A percentile compares a stretch with the other conserved stretches of the same genome.
These are phyloP conservation scores for Odontomyia ornata DNA, from an alignment of 2,888 invertebrate species.

Conservation along the genomic window DNA sequence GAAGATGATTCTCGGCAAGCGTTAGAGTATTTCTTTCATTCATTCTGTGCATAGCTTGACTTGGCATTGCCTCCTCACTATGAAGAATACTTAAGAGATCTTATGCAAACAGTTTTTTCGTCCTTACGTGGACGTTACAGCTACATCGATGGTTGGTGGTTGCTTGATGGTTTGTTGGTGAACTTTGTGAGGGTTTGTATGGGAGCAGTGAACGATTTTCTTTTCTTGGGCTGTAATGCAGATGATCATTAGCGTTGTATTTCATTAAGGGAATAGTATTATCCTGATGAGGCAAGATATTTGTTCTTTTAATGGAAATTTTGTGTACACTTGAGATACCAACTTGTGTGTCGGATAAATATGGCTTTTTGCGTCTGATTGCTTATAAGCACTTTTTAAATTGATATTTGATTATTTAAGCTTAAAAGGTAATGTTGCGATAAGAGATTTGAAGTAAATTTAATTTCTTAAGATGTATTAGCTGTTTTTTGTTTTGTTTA, in stretches of 20 bases:
- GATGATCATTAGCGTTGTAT: conserved; percentile 17
- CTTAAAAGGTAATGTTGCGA: too few relatives aligned
- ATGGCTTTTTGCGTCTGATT: too few relatives aligned
- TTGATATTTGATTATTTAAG: too few relatives aligned
- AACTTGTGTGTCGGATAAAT: too few relatives aligned
- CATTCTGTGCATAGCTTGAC: not conserved
- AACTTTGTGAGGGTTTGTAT: not conserved
- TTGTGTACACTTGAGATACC: not conserved
- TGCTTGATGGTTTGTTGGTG: conserved; percentile 1
- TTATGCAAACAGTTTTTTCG: not conserved
- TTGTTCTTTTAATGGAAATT: not conserved
- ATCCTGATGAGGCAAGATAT: conserved; percentile 1
- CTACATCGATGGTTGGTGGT: too few relatives aligned
- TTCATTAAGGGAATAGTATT: conserved; percentile 8
- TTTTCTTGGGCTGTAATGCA: conserved; percentile 7
- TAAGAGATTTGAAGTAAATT: too few relatives aligned
- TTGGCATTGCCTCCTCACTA: not conserved
- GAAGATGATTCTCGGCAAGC: not conserved
- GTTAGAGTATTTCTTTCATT: not conserved
- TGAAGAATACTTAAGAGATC: not conserved
- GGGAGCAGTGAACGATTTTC: not conserved
- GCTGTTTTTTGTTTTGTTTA: too few relatives aligned
- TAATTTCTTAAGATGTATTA: too few relatives aligned
- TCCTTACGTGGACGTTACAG: not conserved
- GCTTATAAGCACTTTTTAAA: too few relatives aligned